phyloP scores from a whole-genome alignment of 2,113 vertebrate genomes.

The Scopus umbretta region DNA sequence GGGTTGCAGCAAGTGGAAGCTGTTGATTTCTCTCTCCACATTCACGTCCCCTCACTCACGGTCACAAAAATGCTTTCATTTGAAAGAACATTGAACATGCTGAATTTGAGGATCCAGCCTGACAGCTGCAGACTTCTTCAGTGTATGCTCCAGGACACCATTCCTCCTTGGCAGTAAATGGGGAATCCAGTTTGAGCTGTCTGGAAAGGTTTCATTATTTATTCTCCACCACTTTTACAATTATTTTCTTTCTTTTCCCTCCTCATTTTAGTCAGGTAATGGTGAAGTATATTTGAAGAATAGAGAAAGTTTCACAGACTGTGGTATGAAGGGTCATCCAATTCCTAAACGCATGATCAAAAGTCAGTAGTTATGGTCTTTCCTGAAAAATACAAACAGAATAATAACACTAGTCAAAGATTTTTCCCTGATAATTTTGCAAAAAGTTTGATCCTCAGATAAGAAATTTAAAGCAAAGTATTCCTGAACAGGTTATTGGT shows the following conservation, averaged over 20 bases:
- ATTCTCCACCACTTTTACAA: neutral
- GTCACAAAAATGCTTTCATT: neutral
- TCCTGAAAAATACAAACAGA: neutral
- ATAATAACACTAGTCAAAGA: neutral
- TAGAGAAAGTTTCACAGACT: neutral
- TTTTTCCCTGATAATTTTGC: neutral
- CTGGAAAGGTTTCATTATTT: neutral
- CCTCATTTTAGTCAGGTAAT: neutral
- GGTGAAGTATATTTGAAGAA: neutral
- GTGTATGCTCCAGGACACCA: neutral
- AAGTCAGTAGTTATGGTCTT: neutral
- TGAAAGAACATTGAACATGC: neutral
- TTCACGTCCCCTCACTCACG: neutral
- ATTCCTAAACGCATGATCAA: neutral
- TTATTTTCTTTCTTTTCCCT: rapidly evolving
- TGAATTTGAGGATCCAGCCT: neutral
- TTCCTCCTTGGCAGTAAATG: neutral
- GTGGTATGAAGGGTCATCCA: neutral
- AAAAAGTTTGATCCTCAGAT: neutral
- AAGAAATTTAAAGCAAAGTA: neutral
- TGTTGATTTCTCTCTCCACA: neutral
- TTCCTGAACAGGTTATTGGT: neutral
- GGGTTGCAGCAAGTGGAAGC: neutral
- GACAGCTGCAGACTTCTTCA: slow-evolving; percentile 36
- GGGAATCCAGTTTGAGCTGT: neutral